Conservation (phyloP, 2,888 invertebrate genomes). For the Eupsilia transversa region DNA sequence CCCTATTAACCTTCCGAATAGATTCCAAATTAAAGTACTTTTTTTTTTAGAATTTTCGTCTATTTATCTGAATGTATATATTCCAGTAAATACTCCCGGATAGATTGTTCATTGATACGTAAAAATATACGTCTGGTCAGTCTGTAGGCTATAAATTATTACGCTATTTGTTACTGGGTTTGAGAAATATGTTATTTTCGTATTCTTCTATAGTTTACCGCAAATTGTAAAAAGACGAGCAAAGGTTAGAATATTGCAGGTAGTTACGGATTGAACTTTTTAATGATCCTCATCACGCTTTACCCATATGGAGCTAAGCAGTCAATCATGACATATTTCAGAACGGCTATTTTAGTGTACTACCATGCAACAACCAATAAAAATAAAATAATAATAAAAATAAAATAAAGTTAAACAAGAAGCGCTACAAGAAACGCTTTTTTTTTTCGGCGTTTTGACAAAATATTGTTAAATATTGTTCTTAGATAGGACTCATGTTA, state of each 20-base stretch:
- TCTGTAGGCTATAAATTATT: not conserved
- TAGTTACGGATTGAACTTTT: not conserved
- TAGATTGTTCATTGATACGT: no score
- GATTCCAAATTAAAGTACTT: slow-evolving; percentile 62
- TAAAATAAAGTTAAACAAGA: no score
- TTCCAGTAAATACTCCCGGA: not conserved
- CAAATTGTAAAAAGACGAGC: not conserved
- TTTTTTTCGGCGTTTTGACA: no score
- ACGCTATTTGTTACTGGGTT: not conserved
- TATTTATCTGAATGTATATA: not conserved
- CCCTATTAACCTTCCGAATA: slow-evolving; percentile 51
- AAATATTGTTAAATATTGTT: no score
- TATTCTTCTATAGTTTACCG: not conserved
- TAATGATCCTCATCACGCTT: not conserved
- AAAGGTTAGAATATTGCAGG: no score
- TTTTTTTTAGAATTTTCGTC: not conserved
- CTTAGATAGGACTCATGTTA: no score
- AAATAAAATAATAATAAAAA: no score
- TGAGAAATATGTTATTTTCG: not conserved
- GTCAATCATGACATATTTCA: not conserved
- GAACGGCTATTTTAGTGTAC: not conserved
- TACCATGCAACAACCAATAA: no score
- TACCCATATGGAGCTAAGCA: not conserved
- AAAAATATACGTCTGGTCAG: not conserved
- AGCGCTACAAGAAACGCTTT: no score